Percentiles rank a stretch among this genome's conserved stretches.
These are phyloP conservation scores for Atlantisia rogersi DNA, from an alignment of 2,113 vertebrate genomes.

Conservation along the genomic window DNA sequence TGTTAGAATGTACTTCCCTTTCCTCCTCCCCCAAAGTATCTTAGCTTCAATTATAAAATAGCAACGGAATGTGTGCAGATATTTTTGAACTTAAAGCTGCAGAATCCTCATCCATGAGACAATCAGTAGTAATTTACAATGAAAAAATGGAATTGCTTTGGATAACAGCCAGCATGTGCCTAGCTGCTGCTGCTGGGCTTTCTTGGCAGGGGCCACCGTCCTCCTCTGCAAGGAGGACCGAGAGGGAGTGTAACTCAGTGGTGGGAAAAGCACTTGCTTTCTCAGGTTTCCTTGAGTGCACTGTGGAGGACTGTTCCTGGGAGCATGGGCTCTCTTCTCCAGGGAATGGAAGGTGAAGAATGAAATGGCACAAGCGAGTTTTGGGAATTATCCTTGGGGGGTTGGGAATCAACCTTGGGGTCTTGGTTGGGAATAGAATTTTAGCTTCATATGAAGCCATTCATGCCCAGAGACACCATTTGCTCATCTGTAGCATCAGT, in stretches of 20 bases:
- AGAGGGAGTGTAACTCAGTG: too few relatives aligned
- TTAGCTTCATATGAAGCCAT: not conserved
- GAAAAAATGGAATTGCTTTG: not conserved
- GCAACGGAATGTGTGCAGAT: not conserved
- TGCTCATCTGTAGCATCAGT: not conserved
- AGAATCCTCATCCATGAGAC: not conserved
- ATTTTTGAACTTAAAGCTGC: not conserved
- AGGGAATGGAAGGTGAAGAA: not conserved
- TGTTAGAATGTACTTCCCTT: not conserved
- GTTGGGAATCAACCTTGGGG: not conserved
- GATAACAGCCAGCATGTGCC: not conserved
- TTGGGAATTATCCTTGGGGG: not conserved
- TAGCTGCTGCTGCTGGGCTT: not conserved
- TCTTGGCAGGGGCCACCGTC: not conserved
- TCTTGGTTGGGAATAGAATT: not conserved
- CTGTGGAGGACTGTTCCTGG: fast-evolving
- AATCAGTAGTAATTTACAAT: not conserved
- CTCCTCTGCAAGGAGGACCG: not conserved
- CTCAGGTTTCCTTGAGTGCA: not conserved
- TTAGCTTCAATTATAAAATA: not conserved
- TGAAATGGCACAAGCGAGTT: not conserved
- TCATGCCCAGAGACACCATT: not conserved
- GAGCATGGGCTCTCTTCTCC: not conserved
- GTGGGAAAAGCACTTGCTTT: not conserved
- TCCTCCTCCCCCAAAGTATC: not conserved